Conservation (phyloP, 2,113 vertebrate species). For the Zosterops hypoxanthus region DNA sequence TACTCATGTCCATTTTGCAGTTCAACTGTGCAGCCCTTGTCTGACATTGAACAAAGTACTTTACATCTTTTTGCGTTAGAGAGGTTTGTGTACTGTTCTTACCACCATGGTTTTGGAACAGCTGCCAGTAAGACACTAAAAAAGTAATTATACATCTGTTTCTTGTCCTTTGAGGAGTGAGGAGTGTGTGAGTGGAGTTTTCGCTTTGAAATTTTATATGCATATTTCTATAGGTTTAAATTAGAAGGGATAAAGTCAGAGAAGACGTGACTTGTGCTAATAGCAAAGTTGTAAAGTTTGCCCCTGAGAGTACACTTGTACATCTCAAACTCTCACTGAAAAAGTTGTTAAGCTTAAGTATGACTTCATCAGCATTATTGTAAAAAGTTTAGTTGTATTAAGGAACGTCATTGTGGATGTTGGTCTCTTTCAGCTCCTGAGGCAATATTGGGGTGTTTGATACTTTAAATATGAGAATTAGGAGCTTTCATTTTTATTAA, state of each 20-base stretch:
- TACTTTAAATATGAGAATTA: background rate
- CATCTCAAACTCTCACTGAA: background rate
- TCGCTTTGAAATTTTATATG: slow-evolving; percentile 4
- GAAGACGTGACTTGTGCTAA: background rate
- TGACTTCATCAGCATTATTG: background rate
- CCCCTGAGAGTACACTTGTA: background rate
- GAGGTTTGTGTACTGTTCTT: background rate
- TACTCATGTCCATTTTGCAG: background rate
- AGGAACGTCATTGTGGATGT: background rate
- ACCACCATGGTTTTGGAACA: slow-evolving; percentile 16
- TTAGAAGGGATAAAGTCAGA: background rate
- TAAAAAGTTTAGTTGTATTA: background rate
- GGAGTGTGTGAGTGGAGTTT: background rate
- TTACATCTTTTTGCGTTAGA: background rate
- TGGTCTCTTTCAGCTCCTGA: background rate
- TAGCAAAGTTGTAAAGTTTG: background rate
- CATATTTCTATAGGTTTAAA: background rate
- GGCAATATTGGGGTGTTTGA: background rate
- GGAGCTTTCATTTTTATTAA: background rate
- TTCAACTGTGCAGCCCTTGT: background rate
- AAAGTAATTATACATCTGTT: slow-evolving; percentile 59
- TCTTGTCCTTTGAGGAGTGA: background rate
- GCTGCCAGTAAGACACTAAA: slow-evolving; percentile 39
- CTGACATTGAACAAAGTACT: slow-evolving; percentile 8
- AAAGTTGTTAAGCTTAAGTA: background rate